These are phyloP conservation scores for Ceratotherium simum DNA, from an alignment of 2,113 vertebrate species.

Conservation along the genomic window DNA sequence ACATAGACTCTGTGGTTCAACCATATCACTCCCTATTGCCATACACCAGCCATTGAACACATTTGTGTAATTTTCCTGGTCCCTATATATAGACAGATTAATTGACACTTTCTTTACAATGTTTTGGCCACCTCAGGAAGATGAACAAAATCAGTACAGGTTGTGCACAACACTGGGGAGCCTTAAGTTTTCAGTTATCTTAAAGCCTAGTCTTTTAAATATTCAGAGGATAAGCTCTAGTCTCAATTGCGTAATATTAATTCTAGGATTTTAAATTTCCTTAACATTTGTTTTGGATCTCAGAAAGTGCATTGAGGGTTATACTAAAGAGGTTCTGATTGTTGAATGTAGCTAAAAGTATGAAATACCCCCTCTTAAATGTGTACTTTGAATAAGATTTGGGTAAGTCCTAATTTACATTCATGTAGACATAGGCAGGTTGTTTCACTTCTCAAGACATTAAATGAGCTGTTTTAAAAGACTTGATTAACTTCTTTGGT, in stretches of 20 bases:
- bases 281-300: conserved; percentile 52
- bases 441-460: conserved; percentile 22
- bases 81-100: not conserved
- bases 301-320: conserved; percentile 40
- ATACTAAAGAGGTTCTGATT: conserved; percentile 33
- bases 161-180: not conserved
- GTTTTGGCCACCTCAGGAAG: not conserved
- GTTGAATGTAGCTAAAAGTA: conserved; percentile 37
- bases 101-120: conserved; percentile 8
- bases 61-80: not conserved
- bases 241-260: not conserved
- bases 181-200: conserved; percentile 38
- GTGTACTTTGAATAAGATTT: conserved; percentile 50
- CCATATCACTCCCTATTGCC: not conserved
- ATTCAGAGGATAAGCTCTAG: not conserved
- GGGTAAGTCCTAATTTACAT: conserved; percentile 23
- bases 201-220: conserved; percentile 31
- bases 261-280: conserved; percentile 23
- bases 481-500: conserved; percentile 30
- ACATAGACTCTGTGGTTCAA: not conserved
- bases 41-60: not conserved
- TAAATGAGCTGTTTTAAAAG: conserved; percentile 51
- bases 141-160: conserved; percentile 44
- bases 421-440: not conserved
- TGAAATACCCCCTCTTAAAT: conserved; percentile 32